A percentile compares a stretch with the other conserved stretches of the same genome.
These are phyloP conservation scores for Euplexia lucipara DNA, from an alignment of 2,888 invertebrate species.

Conservation along the genomic window DNA sequence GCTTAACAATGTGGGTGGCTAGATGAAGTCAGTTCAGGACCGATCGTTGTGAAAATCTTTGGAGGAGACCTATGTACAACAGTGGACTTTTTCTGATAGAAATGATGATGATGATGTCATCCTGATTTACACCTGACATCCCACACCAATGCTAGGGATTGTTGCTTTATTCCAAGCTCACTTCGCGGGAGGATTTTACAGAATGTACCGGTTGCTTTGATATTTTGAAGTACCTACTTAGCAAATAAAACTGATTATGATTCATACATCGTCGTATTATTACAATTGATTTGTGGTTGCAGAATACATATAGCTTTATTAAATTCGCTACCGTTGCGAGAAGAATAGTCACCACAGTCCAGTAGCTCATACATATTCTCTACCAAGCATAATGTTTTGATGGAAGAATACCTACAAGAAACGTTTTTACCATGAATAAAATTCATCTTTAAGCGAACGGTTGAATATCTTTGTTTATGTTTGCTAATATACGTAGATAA, in stretches of 20 bases:
- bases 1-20: no score
- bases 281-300: conserved; percentile 16
- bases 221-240: conserved; percentile 6
- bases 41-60: no score
- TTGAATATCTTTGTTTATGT: no score
- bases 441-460: background rate
- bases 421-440: background rate
- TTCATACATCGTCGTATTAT: conserved; percentile 37
- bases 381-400: background rate
- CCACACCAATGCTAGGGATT: no score
- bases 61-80: no score
- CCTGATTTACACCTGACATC: no score
- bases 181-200: no score
- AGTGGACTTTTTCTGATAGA: no score
- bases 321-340: conserved; percentile 2
- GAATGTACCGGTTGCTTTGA: no score
- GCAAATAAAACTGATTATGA: conserved; percentile 35
- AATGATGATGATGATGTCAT: no score
- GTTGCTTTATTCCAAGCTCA: no score
- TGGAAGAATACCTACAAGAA: background rate
- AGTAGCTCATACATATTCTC: background rate
- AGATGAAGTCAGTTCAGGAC: no score
- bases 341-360: background rate
- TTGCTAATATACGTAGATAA: background rate
- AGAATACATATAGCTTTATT: conserved; percentile 50